Evolutionary conservation across 2,113 vertebrate genomes (phyloP).

Genomic region (Herpailurus yagouaroundi): DNA sequence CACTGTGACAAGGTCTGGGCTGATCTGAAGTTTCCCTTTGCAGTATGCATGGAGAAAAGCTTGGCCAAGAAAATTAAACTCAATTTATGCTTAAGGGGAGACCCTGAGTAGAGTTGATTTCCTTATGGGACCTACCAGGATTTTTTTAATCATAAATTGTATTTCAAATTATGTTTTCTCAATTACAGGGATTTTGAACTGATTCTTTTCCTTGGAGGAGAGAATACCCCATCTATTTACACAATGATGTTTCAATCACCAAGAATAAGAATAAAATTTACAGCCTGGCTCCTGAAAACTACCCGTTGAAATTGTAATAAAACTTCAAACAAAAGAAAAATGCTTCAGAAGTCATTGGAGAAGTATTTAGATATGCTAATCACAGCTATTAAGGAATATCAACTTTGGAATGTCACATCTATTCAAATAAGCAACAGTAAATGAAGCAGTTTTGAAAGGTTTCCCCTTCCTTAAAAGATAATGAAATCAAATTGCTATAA

Average conservation of each 20-base stretch:
- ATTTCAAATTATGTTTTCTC: constrained; percentile 65
- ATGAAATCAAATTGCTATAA: constrained; percentile 50
- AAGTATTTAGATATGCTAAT: constrained; percentile 74
- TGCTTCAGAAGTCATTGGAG: constrained; percentile 55
- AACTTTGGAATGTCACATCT: constrained; percentile 71
- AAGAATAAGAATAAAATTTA: constrained; percentile 60
- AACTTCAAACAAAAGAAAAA: constrained; percentile 72
- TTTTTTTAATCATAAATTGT: constrained; percentile 10
- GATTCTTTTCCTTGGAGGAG: constrained; percentile 19
- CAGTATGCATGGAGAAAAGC: constrained; percentile 4
- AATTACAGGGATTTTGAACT: constrained; percentile 50
- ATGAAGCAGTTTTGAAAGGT: constrained; percentile 52
- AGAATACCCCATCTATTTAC: constrained; percentile 10
- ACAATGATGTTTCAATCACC: constrained; percentile 58
- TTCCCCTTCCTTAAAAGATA: constrained; percentile 54
- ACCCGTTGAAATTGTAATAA: constrained; percentile 47
- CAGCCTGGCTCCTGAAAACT: constrained; percentile 28
- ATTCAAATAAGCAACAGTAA: constrained; percentile 71
- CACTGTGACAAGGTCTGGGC: constrained; percentile 36
- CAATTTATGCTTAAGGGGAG: constrained; percentile 54
- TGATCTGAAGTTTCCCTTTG: constrained; percentile 38
- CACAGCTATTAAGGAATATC: constrained; percentile 71
- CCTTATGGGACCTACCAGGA: not conserved
- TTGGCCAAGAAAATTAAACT: constrained; percentile 58
- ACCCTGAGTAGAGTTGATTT: constrained; percentile 40